Conservation (phyloP, 2,113 vertebrate genomes). For the Poecilia latipinna region DNA sequence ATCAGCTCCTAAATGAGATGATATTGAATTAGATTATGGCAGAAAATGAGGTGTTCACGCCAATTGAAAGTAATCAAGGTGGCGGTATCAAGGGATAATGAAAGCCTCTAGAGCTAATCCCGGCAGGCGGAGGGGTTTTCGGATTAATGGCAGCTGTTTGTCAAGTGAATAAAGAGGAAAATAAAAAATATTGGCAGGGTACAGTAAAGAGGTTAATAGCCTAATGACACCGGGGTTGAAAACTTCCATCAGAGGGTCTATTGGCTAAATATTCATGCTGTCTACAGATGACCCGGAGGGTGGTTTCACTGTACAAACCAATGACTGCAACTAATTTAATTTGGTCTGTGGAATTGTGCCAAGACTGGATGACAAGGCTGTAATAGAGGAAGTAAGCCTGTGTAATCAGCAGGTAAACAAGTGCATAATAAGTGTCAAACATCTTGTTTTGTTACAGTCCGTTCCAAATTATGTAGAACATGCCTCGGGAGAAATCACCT, state of each 20-base stretch:
- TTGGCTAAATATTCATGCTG: slow-evolving; percentile 55
- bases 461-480: slow-evolving; percentile 30
- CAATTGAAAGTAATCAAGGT: slow-evolving; percentile 76
- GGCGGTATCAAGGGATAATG: slow-evolving; percentile 71
- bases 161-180: slow-evolving; percentile 56
- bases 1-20: slow-evolving; percentile 74
- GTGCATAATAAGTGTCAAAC: slow-evolving; percentile 46
- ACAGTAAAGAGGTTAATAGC: slow-evolving; percentile 52
- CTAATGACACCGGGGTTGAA: slow-evolving; percentile 21
- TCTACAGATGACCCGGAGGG: slow-evolving; percentile 14
- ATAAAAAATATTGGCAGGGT: slow-evolving; percentile 5
- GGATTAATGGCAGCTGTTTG: slow-evolving; percentile 57
- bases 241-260: slow-evolving; percentile 59
- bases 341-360: slow-evolving; percentile 54
- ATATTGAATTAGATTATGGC: slow-evolving; percentile 77
- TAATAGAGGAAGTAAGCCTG: slow-evolving; percentile 31
- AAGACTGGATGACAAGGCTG: slow-evolving; percentile 38
- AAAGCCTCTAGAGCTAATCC: slow-evolving; percentile 65
- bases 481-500: not conserved
- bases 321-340: slow-evolving; percentile 49
- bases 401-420: slow-evolving; percentile 50
- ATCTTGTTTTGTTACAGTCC: slow-evolving; percentile 22
- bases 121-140: slow-evolving; percentile 40
- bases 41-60: slow-evolving; percentile 76
- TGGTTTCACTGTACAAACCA: slow-evolving; percentile 1